Base-by-base conservation (phyloP, 2,797 vertebrate species). In the Girardinus metallicus region DNA sequence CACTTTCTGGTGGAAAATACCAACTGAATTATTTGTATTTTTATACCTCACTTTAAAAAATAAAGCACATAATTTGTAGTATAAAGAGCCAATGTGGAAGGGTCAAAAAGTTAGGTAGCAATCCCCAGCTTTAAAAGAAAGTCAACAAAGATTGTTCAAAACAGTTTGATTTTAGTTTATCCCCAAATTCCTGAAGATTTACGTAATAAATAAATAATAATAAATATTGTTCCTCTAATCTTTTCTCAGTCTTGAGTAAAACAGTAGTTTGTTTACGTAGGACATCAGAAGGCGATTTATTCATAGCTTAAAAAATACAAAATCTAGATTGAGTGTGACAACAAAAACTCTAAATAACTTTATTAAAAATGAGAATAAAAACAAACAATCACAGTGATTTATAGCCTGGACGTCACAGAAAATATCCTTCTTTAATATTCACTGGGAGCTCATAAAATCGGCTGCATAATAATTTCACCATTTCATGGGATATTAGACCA, bases 401-500 rank as follows among this genome's bases (percentile, higher is more conserved):
- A 95, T 89, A 57, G 55, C 81, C 34, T 80, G 84, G 78, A 87
- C 46, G 76, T 85, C 85, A 86, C 85, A 89, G 86, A 89, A 92
- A 93, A 89, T 90, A 91, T 90, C 92, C 88, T 91, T 91, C 87
- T 96, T 96, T 95, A 96, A 97, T 97, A 97, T 97, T 97, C 95
- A 95, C 94, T 93, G 89, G 91, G 92, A 96, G 95, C 96, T 96
- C 96, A 93, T 97, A 96, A 97, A 97, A 97, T 77, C 91, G 92
- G 95, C 95, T 93, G 96, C 95, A 96, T 97, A 96, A 98, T 98
- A 97, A 98, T 97, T 96, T 96, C 93, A 97, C 97, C 96, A 98
- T 99, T 99, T 99, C 97, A 98, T 99, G 98, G 97, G 96, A 97
- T 98, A 99, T 99, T 99, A 98, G 97, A 97, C 96, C 96, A 97